These are phyloP conservation scores for Pterostichus madidus DNA, from an alignment of 2,888 invertebrate species.

Conservation along the genomic window DNA sequence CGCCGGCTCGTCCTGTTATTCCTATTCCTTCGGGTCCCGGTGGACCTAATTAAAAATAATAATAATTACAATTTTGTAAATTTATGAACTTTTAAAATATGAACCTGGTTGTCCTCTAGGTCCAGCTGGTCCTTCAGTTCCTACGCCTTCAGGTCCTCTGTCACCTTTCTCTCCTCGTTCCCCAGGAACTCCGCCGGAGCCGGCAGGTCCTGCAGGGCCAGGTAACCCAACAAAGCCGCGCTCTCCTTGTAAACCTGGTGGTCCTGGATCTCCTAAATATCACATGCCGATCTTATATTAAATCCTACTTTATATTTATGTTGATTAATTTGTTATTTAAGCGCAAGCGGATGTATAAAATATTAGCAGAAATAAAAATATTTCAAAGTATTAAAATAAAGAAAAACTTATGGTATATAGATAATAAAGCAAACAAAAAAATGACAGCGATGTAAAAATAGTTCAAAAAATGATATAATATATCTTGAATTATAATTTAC, in stretches of 20 bases:
- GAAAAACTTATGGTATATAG: neutral
- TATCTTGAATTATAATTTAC: neutral
- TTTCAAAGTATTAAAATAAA: neutral
- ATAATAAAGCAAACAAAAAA: too few species aligned
- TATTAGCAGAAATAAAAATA: too few species aligned
- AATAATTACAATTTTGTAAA: neutral
- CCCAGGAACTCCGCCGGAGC: slow-evolving; percentile 82
- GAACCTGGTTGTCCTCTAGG: slow-evolving; percentile 84
- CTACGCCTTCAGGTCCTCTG: slow-evolving; percentile 84
- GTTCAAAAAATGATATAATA: too few species aligned
- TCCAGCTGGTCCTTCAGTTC: slow-evolving; percentile 87
- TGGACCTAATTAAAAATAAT: slow-evolving; percentile 78
- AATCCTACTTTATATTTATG: neutral
- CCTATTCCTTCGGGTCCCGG: slow-evolving; percentile 84
- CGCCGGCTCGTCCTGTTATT: slow-evolving; percentile 85
- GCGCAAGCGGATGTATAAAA: slow-evolving; percentile 10
- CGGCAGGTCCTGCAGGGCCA: slow-evolving; percentile 81
- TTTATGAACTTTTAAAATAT: slow-evolving; percentile 72
- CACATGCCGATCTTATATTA: neutral
- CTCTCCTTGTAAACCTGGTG: slow-evolving; percentile 83
- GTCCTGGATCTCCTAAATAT: slow-evolving; percentile 82
- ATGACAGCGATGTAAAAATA: too few species aligned
- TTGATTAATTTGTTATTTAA: neutral
- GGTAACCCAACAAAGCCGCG: slow-evolving; percentile 84
- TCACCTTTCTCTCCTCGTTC: slow-evolving; percentile 88